These are phyloP conservation scores for Falco novaeseelandiae DNA, from an alignment of 2,797 vertebrate genomes.

Conservation along the genomic window DNA sequence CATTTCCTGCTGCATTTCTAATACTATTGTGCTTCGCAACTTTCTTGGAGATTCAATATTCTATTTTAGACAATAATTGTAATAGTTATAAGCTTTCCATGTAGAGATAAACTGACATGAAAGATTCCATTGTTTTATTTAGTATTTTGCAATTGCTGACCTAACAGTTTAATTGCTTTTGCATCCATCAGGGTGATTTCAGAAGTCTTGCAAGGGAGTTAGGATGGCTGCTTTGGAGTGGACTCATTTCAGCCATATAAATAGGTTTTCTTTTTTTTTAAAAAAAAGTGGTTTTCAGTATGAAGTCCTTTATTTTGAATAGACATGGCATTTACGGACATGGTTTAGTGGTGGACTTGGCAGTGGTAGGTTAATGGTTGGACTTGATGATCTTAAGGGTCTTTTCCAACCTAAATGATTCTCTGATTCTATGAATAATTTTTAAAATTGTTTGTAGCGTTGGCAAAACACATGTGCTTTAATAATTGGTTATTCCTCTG, in stretches of 20 bases:
- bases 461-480: neutral
- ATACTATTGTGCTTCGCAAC: neutral
- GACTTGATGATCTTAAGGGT: neutral
- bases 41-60: neutral
- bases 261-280: neutral
- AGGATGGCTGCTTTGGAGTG: neutral
- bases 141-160: neutral
- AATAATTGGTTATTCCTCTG: neutral
- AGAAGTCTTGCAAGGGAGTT: neutral
- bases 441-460: neutral
- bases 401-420: neutral
- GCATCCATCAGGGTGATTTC: neutral
- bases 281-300: neutral
- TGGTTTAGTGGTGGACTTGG: neutral
- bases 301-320: neutral
- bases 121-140: neutral
- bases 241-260: neutral
- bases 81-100: neutral
- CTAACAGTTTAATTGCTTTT: neutral
- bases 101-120: neutral
- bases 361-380: neutral
- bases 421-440: neutral
- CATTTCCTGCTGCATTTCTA: neutral
- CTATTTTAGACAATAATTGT: neutral
- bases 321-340: neutral